Percentiles rank a stretch among this genome's conserved stretches.
Conservation (phyloP, 2,113 vertebrate genomes). For the western clawed frog (Xenopus tropicalis) region DNA sequence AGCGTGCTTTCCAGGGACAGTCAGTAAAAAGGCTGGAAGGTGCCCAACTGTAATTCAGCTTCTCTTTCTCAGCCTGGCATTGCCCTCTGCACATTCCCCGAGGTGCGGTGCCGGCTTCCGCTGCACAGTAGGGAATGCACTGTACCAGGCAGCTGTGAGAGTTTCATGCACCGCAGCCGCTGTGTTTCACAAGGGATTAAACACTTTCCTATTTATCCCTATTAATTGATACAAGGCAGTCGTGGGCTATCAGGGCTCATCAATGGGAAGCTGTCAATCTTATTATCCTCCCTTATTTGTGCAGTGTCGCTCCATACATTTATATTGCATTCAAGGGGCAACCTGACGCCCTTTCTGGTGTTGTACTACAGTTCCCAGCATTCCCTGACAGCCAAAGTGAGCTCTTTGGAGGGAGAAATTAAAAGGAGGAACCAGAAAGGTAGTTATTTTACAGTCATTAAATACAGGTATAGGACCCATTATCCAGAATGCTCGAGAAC, state of each 20-base stretch:
- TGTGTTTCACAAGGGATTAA: conserved; percentile 38
- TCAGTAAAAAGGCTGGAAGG: conserved; percentile 43
- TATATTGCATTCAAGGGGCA: too few relatives aligned
- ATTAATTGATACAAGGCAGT: conserved; percentile 23
- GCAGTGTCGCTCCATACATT: too few relatives aligned
- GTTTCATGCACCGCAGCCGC: conserved; percentile 29
- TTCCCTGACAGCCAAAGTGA: too few relatives aligned
- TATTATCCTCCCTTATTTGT: too few relatives aligned
- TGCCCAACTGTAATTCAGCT: conserved; percentile 45
- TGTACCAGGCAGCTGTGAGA: conserved; percentile 33
- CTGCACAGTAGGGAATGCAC: conserved; percentile 22
- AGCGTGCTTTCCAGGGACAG: conserved; percentile 66
- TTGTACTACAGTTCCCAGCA: too few relatives aligned
- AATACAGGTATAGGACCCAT: too few relatives aligned
- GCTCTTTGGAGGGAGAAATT: too few relatives aligned
- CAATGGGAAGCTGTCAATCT: too few relatives aligned
- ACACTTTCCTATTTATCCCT: conserved; percentile 9
- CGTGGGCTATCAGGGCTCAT: conserved; percentile 40
- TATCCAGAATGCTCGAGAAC: too few relatives aligned
- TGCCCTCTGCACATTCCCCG: conserved; percentile 21
- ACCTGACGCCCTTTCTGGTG: too few relatives aligned
- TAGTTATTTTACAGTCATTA: too few relatives aligned
- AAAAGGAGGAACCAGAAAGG: too few relatives aligned
- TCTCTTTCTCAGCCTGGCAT: conserved; percentile 42
- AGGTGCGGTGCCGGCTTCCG: conserved; percentile 12